A percentile compares a stretch with the other conserved stretches of the same genome.
Conservation (phyloP, 2,113 vertebrate species). For the Spilogale gracilis region DNA sequence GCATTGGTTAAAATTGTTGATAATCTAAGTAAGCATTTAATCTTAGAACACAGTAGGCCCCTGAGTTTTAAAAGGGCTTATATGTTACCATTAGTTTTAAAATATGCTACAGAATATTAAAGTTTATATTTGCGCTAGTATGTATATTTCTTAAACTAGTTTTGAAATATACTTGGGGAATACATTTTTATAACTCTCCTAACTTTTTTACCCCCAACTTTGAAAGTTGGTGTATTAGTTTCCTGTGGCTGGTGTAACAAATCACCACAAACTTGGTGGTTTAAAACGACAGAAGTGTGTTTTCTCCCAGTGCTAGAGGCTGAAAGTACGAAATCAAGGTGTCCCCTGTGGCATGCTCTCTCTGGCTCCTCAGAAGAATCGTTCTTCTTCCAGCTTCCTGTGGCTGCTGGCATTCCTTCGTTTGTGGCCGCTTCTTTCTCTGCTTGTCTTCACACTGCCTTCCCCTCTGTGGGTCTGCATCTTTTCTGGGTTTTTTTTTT, state of each 20-base stretch:
- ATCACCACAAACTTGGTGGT: neutral
- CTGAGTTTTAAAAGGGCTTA: neutral
- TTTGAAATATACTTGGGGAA: neutral
- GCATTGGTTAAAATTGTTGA: neutral
- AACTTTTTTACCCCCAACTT: neutral
- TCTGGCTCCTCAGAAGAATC: neutral
- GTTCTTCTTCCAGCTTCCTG: neutral
- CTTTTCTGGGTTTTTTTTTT: neutral
- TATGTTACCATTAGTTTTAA: neutral
- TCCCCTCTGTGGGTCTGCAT: neutral
- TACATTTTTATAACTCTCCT: neutral
- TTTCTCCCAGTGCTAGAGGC: neutral
- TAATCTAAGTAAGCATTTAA: neutral
- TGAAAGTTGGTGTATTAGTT: neutral
- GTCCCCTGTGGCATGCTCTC: too few relatives aligned
- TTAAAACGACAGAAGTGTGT: neutral
- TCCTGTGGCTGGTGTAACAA: neutral
- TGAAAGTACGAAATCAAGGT: neutral
- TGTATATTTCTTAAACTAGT: neutral
- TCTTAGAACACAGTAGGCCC: neutral
- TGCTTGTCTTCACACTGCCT: neutral
- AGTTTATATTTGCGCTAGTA: neutral
- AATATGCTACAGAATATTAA: neutral
- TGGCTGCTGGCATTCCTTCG: neutral
- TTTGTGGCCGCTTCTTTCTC: neutral